Evolutionary conservation across 2,113 vertebrate species (phyloP), one percentile per base, ranked within the genome.

Genomic region (Cacatua alba): DNA sequence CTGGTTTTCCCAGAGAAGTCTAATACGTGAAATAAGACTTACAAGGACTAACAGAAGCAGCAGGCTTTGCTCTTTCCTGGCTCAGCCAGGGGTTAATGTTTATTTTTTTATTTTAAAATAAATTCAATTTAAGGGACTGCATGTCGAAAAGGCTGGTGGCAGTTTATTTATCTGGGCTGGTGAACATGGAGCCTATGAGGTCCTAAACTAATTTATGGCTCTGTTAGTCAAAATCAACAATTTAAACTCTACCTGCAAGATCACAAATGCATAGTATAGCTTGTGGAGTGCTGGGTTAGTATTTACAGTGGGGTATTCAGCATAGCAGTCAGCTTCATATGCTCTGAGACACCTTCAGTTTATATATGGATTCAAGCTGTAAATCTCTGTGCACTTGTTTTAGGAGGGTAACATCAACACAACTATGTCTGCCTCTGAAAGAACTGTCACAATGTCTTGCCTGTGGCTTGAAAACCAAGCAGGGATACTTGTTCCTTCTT

Each of bases 221-320:
- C 41, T 93, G 43, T 67, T 64, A 88, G 76, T 95, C 88, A 96
- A 92, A 97, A 86, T 43, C 75, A 96, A 92, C 71, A 92, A 62
- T 51, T 68, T 91, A 69, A 82, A 57, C 19, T 76, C 85, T 35
- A 78, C 35, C 26, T 88, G 26, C 26, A 83, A 86, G 35, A 46
- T 67, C 68, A 60, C 49, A 69, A 85, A 65, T 39, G 67, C 7
- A 11, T 31, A 82, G 13, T 67, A 52, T 14, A 78, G 33, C 29
- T 84, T 79, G 26, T 91, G 72, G 53, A 81, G 20, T 18, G 24
- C 37, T 91, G 63, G 12, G 12, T 70, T 96, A 59, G 46, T 77
- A 67, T 88, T 93, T 93, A 69, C 1, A 0, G 48, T 6, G 21
- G 35, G 5, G 5, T 46, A 52, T 44, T 83, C 3, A 1, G 46